Percentiles rank a stretch among this genome's conserved stretches.
These are phyloP conservation scores for Platygyra sinensis DNA, from an alignment of 64 coral and sea anemone genomes.

Conservation along the genomic window DNA sequence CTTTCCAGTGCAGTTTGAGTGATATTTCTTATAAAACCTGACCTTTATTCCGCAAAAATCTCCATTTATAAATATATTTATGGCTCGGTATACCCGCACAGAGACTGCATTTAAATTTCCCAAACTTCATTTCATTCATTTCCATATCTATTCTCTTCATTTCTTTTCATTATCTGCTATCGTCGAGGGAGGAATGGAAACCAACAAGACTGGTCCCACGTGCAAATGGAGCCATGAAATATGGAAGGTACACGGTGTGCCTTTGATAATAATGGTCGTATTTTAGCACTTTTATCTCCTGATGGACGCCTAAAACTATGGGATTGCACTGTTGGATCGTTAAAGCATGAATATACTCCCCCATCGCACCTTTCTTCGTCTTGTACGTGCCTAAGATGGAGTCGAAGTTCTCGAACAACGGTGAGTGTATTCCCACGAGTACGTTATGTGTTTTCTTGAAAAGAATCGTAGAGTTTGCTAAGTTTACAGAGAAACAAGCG, in stretches of 20 bases:
- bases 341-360: slow-evolving; percentile 95
- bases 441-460: slow-evolving; percentile 22
- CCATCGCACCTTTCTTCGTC: slow-evolving; percentile 85
- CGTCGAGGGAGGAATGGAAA: not conserved
- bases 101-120: too few relatives aligned
- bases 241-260: slow-evolving; percentile 80
- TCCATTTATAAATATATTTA: too few relatives aligned
- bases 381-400: slow-evolving; percentile 86
- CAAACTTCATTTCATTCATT: not conserved
- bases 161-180: not conserved
- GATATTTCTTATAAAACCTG: too few relatives aligned
- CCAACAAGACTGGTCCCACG: slow-evolving; percentile 67
- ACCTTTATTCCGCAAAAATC: too few relatives aligned
- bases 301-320: slow-evolving; percentile 98
- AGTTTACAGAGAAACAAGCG: not conserved
- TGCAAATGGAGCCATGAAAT: slow-evolving; percentile 77
- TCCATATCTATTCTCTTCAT: not conserved
- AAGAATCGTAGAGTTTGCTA: slow-evolving; percentile 15
- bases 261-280: slow-evolving; percentile 93
- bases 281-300: slow-evolving; percentile 94
- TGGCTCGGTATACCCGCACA: too few relatives aligned
- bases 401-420: slow-evolving; percentile 57
- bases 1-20: too few relatives aligned
- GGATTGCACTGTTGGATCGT: slow-evolving; percentile 85
- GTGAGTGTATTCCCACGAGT: slow-evolving; percentile 37